Conservation (phyloP, 2,888 invertebrate species). For the Limnephilus marmoratus region DNA sequence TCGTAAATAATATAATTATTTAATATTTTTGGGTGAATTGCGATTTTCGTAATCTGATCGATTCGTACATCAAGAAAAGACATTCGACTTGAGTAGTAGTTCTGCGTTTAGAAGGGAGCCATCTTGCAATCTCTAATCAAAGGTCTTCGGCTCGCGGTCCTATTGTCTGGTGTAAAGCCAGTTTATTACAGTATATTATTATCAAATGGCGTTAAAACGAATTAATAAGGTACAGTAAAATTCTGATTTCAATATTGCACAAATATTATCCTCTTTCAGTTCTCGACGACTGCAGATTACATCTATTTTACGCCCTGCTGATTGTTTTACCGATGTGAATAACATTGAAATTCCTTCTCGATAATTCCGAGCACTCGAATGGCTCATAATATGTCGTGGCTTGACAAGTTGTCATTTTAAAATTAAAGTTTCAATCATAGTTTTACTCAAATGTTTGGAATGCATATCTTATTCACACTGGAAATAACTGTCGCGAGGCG, state of each 20-base stretch:
- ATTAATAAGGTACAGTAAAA: constrained; percentile 90
- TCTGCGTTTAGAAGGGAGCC: constrained; percentile 85
- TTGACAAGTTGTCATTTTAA: constrained; percentile 52
- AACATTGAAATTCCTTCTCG: constrained; percentile 80
- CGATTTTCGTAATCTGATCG: constrained; percentile 26
- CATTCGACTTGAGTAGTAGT: constrained; percentile 83
- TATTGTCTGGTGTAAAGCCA: constrained; percentile 89
- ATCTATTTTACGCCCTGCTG: constrained; percentile 75
- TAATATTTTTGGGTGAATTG: constrained; percentile 70
- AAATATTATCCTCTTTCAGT: constrained; percentile 63
- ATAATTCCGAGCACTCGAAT: constrained; percentile 71
- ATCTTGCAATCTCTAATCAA: constrained; percentile 78
- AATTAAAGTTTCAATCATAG: constrained; percentile 13
- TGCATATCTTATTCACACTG: constrained; percentile 68
- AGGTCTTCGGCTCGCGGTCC: constrained; percentile 90
- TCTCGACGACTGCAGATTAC: constrained; percentile 68
- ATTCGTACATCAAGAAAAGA: constrained; percentile 46
- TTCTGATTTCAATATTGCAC: constrained; percentile 20
- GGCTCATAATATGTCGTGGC: constrained; percentile 58
- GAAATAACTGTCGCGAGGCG: constrained; percentile 74
- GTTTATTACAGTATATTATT: constrained; percentile 84
- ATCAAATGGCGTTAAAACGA: constrained; percentile 97
- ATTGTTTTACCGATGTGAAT: constrained; percentile 83
- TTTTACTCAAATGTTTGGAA: neutral
- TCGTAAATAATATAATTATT: constrained; percentile 72